phyloP scores from a whole-genome alignment of 2,797 vertebrate species.

The Sebastes miniatus region DNA sequence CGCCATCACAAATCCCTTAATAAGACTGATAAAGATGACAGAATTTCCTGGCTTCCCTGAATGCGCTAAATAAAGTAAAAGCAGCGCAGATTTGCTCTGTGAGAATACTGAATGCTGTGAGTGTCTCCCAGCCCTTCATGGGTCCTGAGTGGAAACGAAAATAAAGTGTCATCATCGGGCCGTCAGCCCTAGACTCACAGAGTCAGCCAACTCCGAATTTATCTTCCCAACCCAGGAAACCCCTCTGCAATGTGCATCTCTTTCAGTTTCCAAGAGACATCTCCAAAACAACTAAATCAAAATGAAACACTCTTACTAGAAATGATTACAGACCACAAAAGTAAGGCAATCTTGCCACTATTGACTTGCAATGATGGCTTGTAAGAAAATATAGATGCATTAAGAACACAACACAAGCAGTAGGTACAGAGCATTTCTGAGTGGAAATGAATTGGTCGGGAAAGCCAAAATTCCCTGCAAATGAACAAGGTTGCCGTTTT shows the following conservation, averaged over 20 bases:
- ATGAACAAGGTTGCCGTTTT: conserved; percentile 57
- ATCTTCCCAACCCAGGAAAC: conserved; percentile 64
- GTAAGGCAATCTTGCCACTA: conserved; percentile 6
- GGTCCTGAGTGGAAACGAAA: conserved; percentile 74
- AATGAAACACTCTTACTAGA: conserved; percentile 38
- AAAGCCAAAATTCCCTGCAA: conserved; percentile 37
- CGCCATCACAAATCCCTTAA: conserved; percentile 1
- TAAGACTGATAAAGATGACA: background rate
- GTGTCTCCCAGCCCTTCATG: conserved; percentile 42
- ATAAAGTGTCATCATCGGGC: conserved; percentile 68
- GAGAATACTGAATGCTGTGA: conserved; percentile 57
- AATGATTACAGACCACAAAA: conserved; percentile 34
- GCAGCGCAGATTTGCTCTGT: conserved; percentile 33
- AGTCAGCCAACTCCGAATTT: conserved; percentile 50
- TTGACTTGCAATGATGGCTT: background rate
- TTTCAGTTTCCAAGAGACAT: conserved; percentile 18
- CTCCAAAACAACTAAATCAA: conserved; percentile 31
- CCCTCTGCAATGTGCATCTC: conserved; percentile 35
- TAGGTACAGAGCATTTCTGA: conserved; percentile 11
- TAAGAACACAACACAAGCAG: conserved; percentile 20
- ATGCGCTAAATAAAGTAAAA: conserved; percentile 22
- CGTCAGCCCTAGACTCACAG: conserved; percentile 38
- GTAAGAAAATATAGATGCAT: conserved; percentile 18
- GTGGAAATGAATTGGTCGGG: conserved; percentile 29
- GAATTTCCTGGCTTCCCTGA: conserved; percentile 16